Evolutionary conservation across 2,113 vertebrate species (phyloP).

Genomic region (Cisticola juncidis): DNA sequence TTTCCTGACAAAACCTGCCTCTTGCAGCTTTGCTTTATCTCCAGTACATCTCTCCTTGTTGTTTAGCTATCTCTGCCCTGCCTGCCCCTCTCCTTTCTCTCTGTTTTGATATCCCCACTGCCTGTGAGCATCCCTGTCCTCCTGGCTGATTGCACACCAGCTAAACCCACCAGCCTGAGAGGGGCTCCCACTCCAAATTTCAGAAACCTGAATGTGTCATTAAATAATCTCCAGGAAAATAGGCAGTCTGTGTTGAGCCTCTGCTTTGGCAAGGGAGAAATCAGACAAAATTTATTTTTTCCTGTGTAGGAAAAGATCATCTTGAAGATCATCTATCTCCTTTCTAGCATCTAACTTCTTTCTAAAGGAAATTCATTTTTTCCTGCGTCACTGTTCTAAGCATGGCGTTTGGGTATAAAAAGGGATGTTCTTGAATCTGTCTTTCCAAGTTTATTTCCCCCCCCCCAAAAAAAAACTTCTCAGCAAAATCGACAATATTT

Average conservation of each 20-base stretch:
- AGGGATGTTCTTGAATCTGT: not conserved
- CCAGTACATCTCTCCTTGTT: not conserved
- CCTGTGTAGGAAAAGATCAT: no score
- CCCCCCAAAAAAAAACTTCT: not conserved
- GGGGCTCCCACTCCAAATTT: not conserved
- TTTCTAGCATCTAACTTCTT: no score
- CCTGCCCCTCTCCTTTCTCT: not conserved
- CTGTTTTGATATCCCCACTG: rapidly evolving
- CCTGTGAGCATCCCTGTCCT: not conserved
- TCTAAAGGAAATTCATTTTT: not conserved
- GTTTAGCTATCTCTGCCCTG: not conserved
- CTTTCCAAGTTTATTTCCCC: not conserved
- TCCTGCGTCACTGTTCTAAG: not conserved
- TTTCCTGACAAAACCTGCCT: not conserved
- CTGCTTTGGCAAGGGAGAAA: not conserved
- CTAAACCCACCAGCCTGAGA: not conserved
- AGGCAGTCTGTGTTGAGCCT: not conserved
- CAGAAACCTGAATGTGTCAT: rapidly evolving
- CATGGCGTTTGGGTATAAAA: not conserved
- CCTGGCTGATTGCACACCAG: not conserved
- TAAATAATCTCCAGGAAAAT: not conserved
- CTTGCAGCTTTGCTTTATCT: not conserved
- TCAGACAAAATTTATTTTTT: not conserved
- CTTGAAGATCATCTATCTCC: no score
- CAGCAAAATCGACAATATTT: not conserved